phyloP scores from a whole-genome alignment of 2,888 invertebrate species.

The Ophion obscuratus region DNA sequence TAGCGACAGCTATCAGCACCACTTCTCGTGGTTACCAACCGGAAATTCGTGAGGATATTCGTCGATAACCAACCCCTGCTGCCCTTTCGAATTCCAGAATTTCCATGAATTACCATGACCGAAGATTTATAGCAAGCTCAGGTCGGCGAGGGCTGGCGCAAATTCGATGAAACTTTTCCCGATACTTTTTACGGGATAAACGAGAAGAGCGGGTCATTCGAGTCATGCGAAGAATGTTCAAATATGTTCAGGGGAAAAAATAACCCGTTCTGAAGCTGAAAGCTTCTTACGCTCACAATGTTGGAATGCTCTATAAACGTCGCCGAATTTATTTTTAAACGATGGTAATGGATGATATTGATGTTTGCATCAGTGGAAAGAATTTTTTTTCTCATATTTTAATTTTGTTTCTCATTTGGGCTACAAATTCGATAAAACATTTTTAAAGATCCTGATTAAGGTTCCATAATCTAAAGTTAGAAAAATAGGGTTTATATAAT shows the following conservation, averaged over 20 bases:
- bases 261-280: background rate
- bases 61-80: constrained; percentile 39
- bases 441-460: no score
- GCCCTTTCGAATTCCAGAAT: constrained; percentile 52
- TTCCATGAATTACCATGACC: constrained; percentile 69
- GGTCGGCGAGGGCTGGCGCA: background rate
- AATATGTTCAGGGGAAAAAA: background rate
- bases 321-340: no score
- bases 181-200: constrained; percentile 1
- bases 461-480: no score
- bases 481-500: no score
- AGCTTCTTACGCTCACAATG: background rate
- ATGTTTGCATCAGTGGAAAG: no score
- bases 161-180: constrained; percentile 5
- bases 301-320: no score
- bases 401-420: no score
- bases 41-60: constrained; percentile 67
- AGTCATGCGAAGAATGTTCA: background rate
- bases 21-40: constrained; percentile 63
- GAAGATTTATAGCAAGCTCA: constrained; percentile 53
- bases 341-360: no score
- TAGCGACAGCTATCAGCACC: constrained; percentile 30
- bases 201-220: background rate
- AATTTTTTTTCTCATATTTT: no score
- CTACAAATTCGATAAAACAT: no score